These are phyloP conservation scores for Anthrax anthrax DNA, from an alignment of 2,888 invertebrate species.

Conservation along the genomic window DNA sequence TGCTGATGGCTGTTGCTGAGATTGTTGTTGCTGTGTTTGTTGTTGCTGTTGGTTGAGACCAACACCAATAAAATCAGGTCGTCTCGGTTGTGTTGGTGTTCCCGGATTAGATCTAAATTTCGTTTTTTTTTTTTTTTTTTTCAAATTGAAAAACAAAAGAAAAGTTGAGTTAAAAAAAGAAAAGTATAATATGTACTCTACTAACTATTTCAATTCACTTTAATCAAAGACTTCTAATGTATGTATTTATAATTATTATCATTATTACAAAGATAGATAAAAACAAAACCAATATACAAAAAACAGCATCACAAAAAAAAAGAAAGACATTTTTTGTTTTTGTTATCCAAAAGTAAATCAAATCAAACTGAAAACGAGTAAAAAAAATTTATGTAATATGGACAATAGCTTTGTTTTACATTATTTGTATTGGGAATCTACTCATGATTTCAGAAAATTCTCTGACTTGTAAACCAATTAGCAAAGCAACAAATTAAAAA, in stretches of 20 bases:
- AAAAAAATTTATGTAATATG: constrained; percentile 7
- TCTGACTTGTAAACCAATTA: not conserved
- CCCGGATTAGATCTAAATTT: constrained; percentile 73
- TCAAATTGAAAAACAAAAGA: not conserved
- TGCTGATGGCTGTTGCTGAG: constrained; percentile 22
- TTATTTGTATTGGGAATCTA: constrained; percentile 4
- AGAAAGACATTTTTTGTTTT: not conserved
- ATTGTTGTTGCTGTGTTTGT: constrained; percentile 25
- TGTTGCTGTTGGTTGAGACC: constrained; percentile 28
- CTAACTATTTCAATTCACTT: too few species aligned
- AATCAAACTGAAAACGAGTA: constrained; percentile 2
- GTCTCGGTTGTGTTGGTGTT: constrained; percentile 77
- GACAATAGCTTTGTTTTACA: constrained; percentile 5
- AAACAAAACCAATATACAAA: not conserved
- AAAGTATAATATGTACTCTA: too few species aligned
- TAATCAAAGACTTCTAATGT: too few species aligned
- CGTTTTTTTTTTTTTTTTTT: constrained; percentile 6
- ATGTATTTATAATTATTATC: too few species aligned
- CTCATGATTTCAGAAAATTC: not conserved
- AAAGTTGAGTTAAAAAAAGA: not conserved
- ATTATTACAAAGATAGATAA: too few species aligned
- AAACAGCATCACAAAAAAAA: too few species aligned
- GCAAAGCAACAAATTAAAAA: constrained; percentile 2
- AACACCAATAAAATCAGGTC: constrained; percentile 77
- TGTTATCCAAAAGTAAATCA: constrained; percentile 2